A percentile compares a stretch with the other conserved stretches of the same genome.
Evolutionary conservation across 2,113 vertebrate genomes (phyloP).

Genomic region (Steatornis caripensis): DNA sequence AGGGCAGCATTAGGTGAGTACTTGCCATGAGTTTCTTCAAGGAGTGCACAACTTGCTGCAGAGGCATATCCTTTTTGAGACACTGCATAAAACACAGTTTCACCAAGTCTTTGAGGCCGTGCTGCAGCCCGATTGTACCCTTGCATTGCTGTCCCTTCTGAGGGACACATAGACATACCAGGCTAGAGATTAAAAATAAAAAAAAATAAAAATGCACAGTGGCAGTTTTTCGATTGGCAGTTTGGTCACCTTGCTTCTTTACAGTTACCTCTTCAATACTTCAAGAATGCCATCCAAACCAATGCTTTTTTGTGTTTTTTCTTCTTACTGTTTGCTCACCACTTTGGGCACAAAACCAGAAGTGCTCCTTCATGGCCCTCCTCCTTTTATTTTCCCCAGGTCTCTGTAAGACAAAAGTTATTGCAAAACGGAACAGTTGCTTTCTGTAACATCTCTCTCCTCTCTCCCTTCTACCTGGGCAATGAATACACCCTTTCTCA

Average conservation of each 20-base stretch:
- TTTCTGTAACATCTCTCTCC: background rate
- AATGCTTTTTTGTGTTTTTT: background rate
- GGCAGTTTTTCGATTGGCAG: too few species aligned
- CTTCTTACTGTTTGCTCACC: background rate
- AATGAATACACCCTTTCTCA: background rate
- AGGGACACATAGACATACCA: background rate
- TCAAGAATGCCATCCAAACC: background rate
- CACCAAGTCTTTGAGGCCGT: background rate
- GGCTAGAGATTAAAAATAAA: background rate
- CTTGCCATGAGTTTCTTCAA: background rate
- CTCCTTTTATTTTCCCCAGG: background rate
- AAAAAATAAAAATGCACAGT: background rate
- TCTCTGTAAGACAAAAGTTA: background rate
- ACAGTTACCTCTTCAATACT: background rate
- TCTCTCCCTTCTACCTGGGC: background rate
- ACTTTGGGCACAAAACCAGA: background rate
- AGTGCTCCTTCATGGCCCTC: background rate
- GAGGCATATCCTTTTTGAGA: background rate
- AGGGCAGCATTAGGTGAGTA: background rate
- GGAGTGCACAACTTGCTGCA: background rate
- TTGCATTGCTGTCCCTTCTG: background rate
- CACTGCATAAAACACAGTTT: background rate
- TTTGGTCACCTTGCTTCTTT: background rate
- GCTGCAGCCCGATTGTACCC: background rate
- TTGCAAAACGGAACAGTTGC: background rate